These are phyloP conservation scores for Pachyrhynchus sulphureomaculatus DNA, from an alignment of 1,140 invertebrate species.

Conservation along the genomic window DNA sequence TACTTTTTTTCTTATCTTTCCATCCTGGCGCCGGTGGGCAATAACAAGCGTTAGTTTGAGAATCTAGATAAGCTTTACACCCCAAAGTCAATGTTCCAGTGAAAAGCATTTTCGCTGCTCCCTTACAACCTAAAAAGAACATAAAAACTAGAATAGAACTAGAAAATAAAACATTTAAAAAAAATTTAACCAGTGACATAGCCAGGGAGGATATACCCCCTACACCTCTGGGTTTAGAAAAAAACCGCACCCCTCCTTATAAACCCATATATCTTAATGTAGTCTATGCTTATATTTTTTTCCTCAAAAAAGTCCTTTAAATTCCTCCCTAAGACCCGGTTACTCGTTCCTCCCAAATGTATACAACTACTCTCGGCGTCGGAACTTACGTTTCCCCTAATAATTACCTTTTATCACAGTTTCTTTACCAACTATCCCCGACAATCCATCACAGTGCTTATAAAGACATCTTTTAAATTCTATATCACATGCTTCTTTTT, in stretches of 20 bases:
- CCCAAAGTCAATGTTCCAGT: constrained; percentile 79
- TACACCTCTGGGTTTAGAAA: too few species aligned
- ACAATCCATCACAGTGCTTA: constrained; percentile 74
- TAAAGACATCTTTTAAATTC: constrained; percentile 85
- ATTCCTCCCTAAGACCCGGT: too few species aligned
- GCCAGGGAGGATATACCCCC: too few species aligned
- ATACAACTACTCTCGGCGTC: too few species aligned
- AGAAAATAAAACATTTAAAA: too few species aligned
- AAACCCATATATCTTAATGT: too few species aligned
- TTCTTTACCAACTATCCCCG: constrained; percentile 59
- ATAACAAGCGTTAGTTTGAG: constrained; percentile 76
- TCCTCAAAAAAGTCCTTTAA: too few species aligned
- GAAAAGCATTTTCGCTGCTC: constrained; percentile 78
- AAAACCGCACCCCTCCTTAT: too few species aligned
- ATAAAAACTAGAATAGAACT: not conserved
- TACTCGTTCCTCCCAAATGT: too few species aligned
- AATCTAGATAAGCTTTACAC: constrained; percentile 79
- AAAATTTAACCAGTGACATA: too few species aligned
- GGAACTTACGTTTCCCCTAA: too few species aligned
- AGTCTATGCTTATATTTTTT: too few species aligned
- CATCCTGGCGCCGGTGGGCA: constrained; percentile 56
- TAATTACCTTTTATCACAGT: constrained; percentile 63
- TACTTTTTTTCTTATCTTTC: constrained; percentile 57
- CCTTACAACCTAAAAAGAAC: constrained; percentile 69
- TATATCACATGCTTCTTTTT: constrained; percentile 84